Evolutionary conservation across 2,888 invertebrate genomes (phyloP).

Genomic region (Drosophila buzzatii): DNA sequence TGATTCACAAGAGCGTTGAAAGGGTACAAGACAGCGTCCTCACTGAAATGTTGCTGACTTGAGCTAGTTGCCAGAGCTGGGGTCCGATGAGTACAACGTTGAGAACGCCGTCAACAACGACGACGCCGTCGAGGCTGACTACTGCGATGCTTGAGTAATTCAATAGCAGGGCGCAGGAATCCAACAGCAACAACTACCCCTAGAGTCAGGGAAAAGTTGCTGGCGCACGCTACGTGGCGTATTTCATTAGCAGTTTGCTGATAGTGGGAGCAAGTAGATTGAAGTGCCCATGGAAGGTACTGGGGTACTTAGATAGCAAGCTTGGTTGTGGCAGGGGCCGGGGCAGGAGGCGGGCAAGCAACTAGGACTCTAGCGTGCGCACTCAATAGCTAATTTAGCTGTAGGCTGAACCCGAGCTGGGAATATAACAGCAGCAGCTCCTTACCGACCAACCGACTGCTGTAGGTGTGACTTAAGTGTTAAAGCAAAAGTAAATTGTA

Average conservation of each 20-base stretch:
- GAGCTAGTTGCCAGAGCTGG: constrained; percentile 65
- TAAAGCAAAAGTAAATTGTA: constrained; percentile 54
- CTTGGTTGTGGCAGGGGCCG: no score
- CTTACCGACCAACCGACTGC: not conserved
- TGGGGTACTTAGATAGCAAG: not conserved
- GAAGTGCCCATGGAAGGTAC: constrained; percentile 14
- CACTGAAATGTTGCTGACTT: constrained; percentile 79
- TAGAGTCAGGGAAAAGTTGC: constrained; percentile 63
- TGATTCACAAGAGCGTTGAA: constrained; percentile 60
- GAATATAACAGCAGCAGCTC: constrained; percentile 1
- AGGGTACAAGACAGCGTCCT: constrained; percentile 77
- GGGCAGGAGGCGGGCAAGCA: no score
- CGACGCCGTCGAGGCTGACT: constrained; percentile 37
- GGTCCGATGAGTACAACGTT: constrained; percentile 29
- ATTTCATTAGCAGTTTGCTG: constrained; percentile 77
- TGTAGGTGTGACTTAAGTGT: constrained; percentile 53
- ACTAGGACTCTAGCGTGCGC: constrained; percentile 23
- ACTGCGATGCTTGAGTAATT: constrained; percentile 73
- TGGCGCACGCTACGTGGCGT: constrained; percentile 73
- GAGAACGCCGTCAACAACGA: constrained; percentile 6
- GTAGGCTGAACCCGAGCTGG: constrained; percentile 49
- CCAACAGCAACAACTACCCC: constrained; percentile 51
- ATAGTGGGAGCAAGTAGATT: constrained; percentile 44
- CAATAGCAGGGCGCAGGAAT: constrained; percentile 62
- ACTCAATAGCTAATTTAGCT: constrained; percentile 51